Percentiles rank a stretch among this genome's conserved stretches.
Evolutionary conservation across 1,140 invertebrate species (phyloP).

Genomic region (Acromyrmex charruanus): DNA sequence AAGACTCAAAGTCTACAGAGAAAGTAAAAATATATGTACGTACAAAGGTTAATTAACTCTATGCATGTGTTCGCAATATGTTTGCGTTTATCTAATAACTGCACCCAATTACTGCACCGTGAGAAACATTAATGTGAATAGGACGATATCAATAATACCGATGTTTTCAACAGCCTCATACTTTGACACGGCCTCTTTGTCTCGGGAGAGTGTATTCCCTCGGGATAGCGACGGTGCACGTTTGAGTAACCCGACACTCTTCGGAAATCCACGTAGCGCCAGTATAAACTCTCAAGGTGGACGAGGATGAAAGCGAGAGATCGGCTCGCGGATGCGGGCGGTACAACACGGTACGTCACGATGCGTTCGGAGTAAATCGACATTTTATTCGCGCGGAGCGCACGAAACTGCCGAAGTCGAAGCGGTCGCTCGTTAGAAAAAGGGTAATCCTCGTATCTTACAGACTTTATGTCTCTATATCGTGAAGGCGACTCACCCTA

Average conservation of each 20-base stretch:
- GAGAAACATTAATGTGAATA: neutral
- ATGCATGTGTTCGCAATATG: neutral
- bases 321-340: constrained; percentile 39
- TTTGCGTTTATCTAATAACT: neutral
- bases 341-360: neutral
- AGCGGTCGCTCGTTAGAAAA: constrained; percentile 44
- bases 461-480: constrained; percentile 74
- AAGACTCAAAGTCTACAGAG: too few relatives aligned
- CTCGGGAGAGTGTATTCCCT: neutral
- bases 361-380: constrained; percentile 55
- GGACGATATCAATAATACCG: constrained; percentile 9
- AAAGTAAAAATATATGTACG: too few relatives aligned
- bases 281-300: constrained; percentile 46
- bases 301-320: constrained; percentile 45
- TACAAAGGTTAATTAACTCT: neutral
- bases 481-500: constrained; percentile 1
- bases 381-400: constrained; percentile 51
- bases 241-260: constrained; percentile 50
- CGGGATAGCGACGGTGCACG: neutral
- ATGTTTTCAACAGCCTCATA: neutral
- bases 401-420: constrained; percentile 1
- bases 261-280: constrained; percentile 30
- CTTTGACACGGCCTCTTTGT: constrained; percentile 25
- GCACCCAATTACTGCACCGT: neutral
- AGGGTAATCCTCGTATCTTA: constrained; percentile 69